These are phyloP conservation scores for Cyanoramphus novaezelandiae DNA, from an alignment of 2,113 vertebrate genomes.

Conservation along the genomic window DNA sequence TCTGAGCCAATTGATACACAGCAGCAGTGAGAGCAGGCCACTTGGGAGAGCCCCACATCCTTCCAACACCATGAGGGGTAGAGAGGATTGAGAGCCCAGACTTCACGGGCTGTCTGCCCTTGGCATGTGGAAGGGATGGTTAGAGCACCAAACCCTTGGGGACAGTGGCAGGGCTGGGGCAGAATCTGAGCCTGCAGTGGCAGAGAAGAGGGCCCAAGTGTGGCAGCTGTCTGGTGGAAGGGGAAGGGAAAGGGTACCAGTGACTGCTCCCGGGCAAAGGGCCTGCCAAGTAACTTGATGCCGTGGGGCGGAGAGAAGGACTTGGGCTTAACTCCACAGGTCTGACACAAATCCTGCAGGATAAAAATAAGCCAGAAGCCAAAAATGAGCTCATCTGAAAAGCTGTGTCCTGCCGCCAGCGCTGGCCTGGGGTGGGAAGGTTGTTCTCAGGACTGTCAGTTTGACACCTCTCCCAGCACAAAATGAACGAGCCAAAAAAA, in stretches of 20 bases:
- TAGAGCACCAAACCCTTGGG: background rate
- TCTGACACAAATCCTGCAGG: background rate
- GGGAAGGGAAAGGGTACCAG: background rate
- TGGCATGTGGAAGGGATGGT: background rate
- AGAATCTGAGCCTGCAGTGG: background rate
- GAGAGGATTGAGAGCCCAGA: background rate
- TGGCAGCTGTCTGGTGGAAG: fast-evolving
- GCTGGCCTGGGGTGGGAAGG: background rate
- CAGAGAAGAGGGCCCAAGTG: fast-evolving
- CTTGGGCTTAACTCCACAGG: fast-evolving
- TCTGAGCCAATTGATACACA: background rate
- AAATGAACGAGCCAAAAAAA: background rate
- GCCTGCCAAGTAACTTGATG: background rate
- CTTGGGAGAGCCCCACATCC: background rate
- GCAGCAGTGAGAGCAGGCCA: background rate
- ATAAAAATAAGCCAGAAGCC: background rate
- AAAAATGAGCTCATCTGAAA: background rate
- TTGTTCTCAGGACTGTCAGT: background rate
- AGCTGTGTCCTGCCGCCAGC: background rate
- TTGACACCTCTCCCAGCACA: background rate
- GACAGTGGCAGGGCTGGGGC: background rate
- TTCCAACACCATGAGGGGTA: fast-evolving
- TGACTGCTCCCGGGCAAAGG: fast-evolving
- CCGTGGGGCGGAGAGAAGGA: background rate
- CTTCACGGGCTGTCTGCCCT: fast-evolving